Percentiles rank a stretch among this genome's conserved stretches.
Evolutionary conservation across 2,113 vertebrate species (phyloP).

Genomic region (Capreolus pygargus): DNA sequence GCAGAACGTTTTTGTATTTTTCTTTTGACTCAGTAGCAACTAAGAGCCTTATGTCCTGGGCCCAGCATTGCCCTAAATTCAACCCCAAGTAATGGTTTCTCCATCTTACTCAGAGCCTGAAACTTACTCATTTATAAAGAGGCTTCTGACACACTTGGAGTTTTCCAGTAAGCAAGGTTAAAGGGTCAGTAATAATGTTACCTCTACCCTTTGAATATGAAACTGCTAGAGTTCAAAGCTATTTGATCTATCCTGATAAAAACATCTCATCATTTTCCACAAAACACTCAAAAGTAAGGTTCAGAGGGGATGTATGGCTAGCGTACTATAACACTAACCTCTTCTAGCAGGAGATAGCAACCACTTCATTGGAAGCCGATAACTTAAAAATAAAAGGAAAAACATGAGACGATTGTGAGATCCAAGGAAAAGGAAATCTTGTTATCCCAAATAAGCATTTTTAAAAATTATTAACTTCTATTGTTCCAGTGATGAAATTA

Average conservation of each 20-base stretch:
- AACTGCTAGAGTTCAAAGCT: neutral
- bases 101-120: conserved; percentile 74
- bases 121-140: conserved; percentile 79
- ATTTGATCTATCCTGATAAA: neutral
- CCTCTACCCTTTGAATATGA: neutral
- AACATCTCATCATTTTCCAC: neutral
- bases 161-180: conserved; percentile 69
- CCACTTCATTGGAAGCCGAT: neutral
- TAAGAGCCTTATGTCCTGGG: conserved; percentile 65
- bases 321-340: rapidly evolving
- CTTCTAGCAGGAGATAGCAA: neutral
- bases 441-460: conserved; percentile 22
- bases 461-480: conserved; percentile 46
- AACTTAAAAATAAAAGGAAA: neutral
- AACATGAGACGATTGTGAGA: neutral
- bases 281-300: neutral
- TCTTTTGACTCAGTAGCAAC: conserved; percentile 55
- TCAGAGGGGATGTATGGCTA: neutral
- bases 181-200: conserved; percentile 70
- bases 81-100: conserved; percentile 74
- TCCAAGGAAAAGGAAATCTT: neutral
- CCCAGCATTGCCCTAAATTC: conserved; percentile 74
- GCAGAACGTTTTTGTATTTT: conserved; percentile 48
- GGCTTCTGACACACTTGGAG: conserved; percentile 43
- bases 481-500: conserved; percentile 53